These are phyloP conservation scores for Chironomus striatipennis DNA, from an alignment of 1,140 invertebrate species.

Conservation along the genomic window DNA sequence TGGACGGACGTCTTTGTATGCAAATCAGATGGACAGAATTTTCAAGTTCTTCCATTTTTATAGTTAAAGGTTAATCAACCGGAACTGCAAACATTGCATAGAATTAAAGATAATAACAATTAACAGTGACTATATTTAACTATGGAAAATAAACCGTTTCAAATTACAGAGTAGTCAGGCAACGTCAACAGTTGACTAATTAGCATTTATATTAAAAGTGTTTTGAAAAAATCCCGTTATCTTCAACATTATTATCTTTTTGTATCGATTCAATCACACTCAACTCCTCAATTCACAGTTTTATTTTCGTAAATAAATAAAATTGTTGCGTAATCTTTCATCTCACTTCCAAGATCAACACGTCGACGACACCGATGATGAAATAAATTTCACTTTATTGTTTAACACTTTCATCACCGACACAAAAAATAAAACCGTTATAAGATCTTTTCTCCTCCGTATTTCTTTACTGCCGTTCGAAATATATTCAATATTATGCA, in stretches of 20 bases:
- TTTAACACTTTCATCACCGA: background rate
- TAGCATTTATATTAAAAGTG: background rate
- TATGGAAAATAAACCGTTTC: background rate
- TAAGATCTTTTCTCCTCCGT: background rate
- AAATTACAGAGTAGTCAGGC: background rate
- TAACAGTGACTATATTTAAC: background rate
- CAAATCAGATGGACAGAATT: background rate
- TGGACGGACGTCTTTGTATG: background rate
- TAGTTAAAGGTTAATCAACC: conserved; percentile 2
- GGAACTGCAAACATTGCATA: background rate
- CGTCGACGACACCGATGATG: too few relatives aligned
- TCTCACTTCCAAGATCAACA: background rate
- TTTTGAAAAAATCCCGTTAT: background rate
- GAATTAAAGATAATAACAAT: conserved; percentile 6
- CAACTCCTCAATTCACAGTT: background rate
- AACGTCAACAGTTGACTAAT: background rate
- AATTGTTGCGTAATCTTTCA: background rate
- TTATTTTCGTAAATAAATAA: background rate
- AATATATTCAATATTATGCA: background rate
- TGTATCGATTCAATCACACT: too few relatives aligned
- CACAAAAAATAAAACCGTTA: background rate
- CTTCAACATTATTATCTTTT: background rate
- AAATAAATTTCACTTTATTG: conserved; percentile 5
- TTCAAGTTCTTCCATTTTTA: background rate
- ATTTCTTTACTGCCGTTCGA: background rate